A percentile compares a stretch with the other conserved stretches of the same genome.
Evolutionary conservation across 1,140 invertebrate genomes (phyloP).

Genomic region (Cryptotermes secundus): DNA sequence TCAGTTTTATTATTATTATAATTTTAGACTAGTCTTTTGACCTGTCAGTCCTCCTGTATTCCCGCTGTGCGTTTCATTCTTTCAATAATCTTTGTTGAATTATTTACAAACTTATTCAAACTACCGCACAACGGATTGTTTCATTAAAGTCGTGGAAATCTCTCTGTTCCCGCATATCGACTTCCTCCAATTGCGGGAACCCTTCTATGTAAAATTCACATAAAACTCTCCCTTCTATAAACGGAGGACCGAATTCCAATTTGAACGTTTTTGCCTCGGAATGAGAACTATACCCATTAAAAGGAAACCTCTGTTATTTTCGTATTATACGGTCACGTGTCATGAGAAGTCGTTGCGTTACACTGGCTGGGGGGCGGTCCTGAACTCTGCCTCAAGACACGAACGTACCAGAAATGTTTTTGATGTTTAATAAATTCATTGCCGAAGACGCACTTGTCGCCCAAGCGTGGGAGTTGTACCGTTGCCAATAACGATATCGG

Average conservation of each 20-base stretch:
- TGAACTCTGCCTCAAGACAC: too few relatives aligned
- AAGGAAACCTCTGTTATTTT: not conserved
- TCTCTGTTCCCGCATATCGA: conserved; percentile 10
- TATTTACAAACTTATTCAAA: conserved; percentile 18
- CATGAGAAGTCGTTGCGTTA: not conserved
- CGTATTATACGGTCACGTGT: not conserved
- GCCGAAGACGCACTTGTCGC: too few relatives aligned
- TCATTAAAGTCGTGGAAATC: conserved; percentile 1
- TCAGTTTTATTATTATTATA: not conserved
- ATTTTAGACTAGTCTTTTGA: not conserved
- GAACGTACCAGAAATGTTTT: too few relatives aligned
- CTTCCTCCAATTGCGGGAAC: not conserved
- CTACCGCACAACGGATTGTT: not conserved
- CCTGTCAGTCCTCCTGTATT: not conserved
- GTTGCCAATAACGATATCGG: too few relatives aligned
- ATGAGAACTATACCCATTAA: not conserved
- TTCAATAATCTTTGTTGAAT: not conserved
- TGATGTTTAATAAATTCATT: too few relatives aligned
- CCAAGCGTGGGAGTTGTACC: too few relatives aligned
- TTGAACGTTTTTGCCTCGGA: not conserved
- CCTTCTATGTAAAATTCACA: not conserved
- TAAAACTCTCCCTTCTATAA: not conserved
- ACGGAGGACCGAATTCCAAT: not conserved
- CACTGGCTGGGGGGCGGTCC: too few relatives aligned
- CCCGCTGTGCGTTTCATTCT: not conserved